Evolutionary conservation across 2,113 vertebrate species (phyloP).

Genomic region (Nycticebus coucang): DNA sequence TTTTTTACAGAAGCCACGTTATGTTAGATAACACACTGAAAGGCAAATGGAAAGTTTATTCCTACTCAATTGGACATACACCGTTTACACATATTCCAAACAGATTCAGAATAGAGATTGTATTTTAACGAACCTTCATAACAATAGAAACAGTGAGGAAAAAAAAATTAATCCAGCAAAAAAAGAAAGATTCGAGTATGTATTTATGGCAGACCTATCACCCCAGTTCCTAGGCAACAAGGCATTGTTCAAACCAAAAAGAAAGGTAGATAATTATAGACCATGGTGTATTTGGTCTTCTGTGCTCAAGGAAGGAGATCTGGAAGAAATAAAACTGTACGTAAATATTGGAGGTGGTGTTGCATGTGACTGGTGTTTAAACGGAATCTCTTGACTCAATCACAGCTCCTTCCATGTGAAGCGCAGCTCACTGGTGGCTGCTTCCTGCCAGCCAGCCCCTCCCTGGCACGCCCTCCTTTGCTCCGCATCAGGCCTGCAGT

Average conservation of each 20-base stretch:
- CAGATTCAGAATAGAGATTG: not conserved
- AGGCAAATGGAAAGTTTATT: slow-evolving; percentile 63
- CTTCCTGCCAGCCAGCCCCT: not conserved
- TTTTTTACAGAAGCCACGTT: slow-evolving; percentile 43
- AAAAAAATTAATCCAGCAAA: not conserved
- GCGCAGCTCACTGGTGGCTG: not conserved
- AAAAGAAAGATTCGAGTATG: slow-evolving; percentile 25
- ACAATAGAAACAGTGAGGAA: slow-evolving; percentile 22
- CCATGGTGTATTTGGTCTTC: not conserved
- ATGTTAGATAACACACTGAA: slow-evolving; percentile 57
- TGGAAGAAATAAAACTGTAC: not conserved
- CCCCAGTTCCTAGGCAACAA: slow-evolving; percentile 66
- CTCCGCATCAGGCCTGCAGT: not conserved
- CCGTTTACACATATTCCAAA: slow-evolving; percentile 12
- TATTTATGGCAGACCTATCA: slow-evolving; percentile 59
- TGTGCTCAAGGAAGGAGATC: not conserved
- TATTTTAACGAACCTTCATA: slow-evolving; percentile 45
- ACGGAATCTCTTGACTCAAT: not conserved
- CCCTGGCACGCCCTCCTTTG: fast-evolving
- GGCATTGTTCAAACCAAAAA: slow-evolving; percentile 58
- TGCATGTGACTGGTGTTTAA: not conserved
- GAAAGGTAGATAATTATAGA: slow-evolving; percentile 61
- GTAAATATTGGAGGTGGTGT: not conserved
- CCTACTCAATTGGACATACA: slow-evolving; percentile 54
- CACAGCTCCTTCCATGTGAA: not conserved